Evolutionary conservation across 2,113 vertebrate species (phyloP).

Genomic region (Conger conger): DNA sequence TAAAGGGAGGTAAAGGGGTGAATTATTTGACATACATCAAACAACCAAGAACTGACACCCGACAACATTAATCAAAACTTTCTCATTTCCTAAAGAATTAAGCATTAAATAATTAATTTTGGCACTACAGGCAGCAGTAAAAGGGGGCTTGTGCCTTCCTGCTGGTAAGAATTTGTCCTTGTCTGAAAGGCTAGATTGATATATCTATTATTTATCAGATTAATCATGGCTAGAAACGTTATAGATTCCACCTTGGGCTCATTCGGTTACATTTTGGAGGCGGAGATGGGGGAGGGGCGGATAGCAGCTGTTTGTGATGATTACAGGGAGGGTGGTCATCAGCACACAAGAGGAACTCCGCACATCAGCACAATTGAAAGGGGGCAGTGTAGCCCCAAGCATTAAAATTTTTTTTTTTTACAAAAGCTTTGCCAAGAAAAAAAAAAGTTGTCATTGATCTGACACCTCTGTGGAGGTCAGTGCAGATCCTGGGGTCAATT

Average conservation of each 20-base stretch:
- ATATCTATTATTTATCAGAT: conserved; percentile 99
- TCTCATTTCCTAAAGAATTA: conserved; percentile 97
- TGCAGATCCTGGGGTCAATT: conserved; percentile 73
- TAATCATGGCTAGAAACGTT: conserved; percentile 94
- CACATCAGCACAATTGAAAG: conserved; percentile 53
- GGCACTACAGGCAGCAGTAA: conserved; percentile 89
- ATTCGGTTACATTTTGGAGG: conserved; percentile 60
- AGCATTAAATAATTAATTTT: conserved; percentile 99
- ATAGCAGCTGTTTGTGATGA: conserved; percentile 65
- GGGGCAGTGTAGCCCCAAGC: conserved; percentile 52
- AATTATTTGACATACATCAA: conserved; percentile 96
- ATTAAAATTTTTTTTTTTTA: conserved; percentile 52
- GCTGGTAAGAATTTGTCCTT: conserved; percentile 99
- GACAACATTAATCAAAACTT: conserved; percentile 99
- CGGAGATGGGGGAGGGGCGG: not conserved
- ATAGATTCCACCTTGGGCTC: conserved; percentile 80
- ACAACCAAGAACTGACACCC: conserved; percentile 87
- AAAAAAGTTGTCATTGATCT: conserved; percentile 65
- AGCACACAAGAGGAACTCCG: conserved; percentile 48
- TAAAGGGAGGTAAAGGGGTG: conserved; percentile 59
- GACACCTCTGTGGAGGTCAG: conserved; percentile 60
- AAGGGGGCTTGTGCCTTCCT: conserved; percentile 89
- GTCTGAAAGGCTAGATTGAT: conserved; percentile 99
- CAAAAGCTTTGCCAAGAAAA: conserved; percentile 39
- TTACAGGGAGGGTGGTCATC: conserved; percentile 60